Evolutionary conservation across 2,113 vertebrate species (phyloP), one percentile per base, ranked within the genome.

Genomic region (rabbit (Oryctolagus cuniculus)): DNA sequence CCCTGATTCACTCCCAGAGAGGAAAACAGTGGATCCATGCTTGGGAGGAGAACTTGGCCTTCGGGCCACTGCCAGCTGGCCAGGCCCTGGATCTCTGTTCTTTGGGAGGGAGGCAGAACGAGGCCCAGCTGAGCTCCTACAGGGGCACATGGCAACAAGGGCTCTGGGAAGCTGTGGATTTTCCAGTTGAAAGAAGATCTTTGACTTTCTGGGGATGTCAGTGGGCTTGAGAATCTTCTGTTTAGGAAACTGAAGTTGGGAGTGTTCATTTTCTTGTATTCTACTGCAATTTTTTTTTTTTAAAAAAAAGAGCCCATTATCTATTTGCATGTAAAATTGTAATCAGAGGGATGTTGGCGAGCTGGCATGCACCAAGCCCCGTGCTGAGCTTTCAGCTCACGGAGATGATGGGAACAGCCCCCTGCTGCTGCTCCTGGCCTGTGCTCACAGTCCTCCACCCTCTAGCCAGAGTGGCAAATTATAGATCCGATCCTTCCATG

Each of bases 11-110:
- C 77, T 96, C 66, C 86, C 87, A 84, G 53, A 89, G 80, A 95
- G 79, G 66, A 92, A 86, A 73, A 49, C 44, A 79, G 74, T 90
- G 7, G 66, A 83, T 74, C 51, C 53, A 84, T 29, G 78, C 95
- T 90, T 83, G 78, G 21, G 31, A 93, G 72, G 73, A 92, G 61
- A 90, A 83, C 38, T 69, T 91, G 90, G 69, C 58, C 93, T 67
- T 34, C 21, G 63, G 88, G 90, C 75, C 79, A 34, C 69, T 69
- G 66, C 69, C 69, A 79, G 34, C 85, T 90, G 84, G 61, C 84
- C 83, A 21, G 19, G 75, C 9, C 1, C 87, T 94, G 79, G 36
- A 27, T 75, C 89, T 72, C 34, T 90, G 34, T 16, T 87, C 72
- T 87, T 64, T 44, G 78, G 29, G 93, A 96, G 38, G 21, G 67